phyloP scores from a whole-genome alignment of 2,888 invertebrate species.

The Synanthedon tipuliformis region DNA sequence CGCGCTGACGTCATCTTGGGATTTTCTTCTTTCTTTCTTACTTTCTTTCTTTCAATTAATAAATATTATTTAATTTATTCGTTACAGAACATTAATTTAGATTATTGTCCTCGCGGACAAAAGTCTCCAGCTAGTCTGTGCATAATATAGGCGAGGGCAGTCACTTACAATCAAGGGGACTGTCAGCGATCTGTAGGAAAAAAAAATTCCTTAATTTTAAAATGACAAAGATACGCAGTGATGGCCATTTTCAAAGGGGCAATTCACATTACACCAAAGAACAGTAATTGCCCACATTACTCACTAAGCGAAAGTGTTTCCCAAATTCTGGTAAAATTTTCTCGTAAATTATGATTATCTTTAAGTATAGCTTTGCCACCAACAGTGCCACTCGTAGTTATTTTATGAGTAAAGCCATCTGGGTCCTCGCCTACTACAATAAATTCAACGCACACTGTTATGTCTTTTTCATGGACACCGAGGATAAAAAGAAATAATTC shows the following conservation, averaged over 20 bases:
- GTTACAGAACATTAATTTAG: no score
- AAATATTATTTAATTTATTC: no score
- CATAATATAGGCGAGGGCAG: no score
- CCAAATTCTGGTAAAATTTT: conserved; percentile 42
- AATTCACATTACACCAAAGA: conserved; percentile 37
- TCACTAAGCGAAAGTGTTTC: conserved; percentile 41
- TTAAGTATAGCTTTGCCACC: conserved; percentile 53
- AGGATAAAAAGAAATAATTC: conserved; percentile 50
- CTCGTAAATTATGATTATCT: conserved; percentile 69
- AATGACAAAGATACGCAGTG: no score
- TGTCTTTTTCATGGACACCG: conserved; percentile 64
- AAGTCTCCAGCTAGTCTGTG: no score
- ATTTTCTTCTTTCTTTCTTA: no score
- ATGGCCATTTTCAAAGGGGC: conserved; percentile 5
- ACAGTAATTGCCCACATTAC: conserved; percentile 50
- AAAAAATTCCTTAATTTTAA: no score
- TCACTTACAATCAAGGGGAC: no score
- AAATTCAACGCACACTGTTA: conserved; percentile 63
- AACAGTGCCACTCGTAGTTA: conserved; percentile 60
- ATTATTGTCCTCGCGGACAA: no score
- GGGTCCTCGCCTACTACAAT: conserved; percentile 58
- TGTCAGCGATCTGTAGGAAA: no score
- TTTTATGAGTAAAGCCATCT: conserved; percentile 68
- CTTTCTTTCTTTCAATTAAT: no score
- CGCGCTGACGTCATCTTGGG: no score